Evolutionary conservation across 1,140 invertebrate genomes (phyloP).

Genomic region (Lepidotrigona ventralis): DNA sequence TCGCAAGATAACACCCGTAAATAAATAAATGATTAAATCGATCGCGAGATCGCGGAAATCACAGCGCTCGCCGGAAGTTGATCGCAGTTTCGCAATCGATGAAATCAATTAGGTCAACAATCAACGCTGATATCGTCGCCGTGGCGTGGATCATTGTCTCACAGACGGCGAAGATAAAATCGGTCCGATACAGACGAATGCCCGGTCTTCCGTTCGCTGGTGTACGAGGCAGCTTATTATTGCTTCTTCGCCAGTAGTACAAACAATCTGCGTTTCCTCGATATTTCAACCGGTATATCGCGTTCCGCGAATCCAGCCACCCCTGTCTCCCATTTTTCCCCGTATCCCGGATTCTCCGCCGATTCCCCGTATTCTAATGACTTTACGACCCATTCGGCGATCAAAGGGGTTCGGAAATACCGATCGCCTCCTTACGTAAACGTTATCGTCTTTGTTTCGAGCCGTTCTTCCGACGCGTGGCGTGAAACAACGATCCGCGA

Average conservation of each 20-base stretch:
- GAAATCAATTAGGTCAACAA: not conserved
- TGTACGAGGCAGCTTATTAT: slow-evolving; percentile 28
- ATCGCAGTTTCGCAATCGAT: no score
- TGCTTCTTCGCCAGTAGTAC: slow-evolving; percentile 42
- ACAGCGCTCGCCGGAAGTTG: no score
- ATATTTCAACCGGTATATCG: slow-evolving; percentile 22
- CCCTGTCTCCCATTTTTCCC: not conserved
- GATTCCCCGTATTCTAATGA: not conserved
- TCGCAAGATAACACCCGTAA: no score
- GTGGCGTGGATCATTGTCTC: not conserved
- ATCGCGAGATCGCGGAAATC: no score
- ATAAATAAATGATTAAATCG: no score
- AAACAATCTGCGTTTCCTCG: slow-evolving; percentile 39
- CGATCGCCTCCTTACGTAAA: not conserved
- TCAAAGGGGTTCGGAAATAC: not conserved
- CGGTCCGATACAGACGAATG: slow-evolving; percentile 32
- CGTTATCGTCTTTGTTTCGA: not conserved
- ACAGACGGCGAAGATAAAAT: slow-evolving; percentile 18
- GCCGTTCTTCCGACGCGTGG: no score
- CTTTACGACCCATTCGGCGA: not conserved
- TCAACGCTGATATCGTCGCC: not conserved
- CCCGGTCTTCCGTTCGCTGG: slow-evolving; percentile 5
- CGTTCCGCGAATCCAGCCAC: slow-evolving; percentile 24
- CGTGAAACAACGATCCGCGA: no score
- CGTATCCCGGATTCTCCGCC: not conserved